These are phyloP conservation scores for Syrista parreyssii DNA, from an alignment of 2,888 invertebrate genomes.

Conservation along the genomic window DNA sequence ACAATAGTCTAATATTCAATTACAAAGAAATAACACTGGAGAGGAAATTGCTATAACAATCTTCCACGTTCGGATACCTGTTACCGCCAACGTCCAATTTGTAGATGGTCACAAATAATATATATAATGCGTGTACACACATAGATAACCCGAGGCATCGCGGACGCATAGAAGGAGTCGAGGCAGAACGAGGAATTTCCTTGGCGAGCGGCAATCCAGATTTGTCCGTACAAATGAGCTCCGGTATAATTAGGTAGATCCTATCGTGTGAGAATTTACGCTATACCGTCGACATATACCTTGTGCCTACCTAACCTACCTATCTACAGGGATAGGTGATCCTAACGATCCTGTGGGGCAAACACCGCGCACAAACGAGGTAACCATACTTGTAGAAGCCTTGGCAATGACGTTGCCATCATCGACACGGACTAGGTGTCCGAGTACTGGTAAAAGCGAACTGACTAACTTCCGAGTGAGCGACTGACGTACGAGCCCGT, in stretches of 20 bases:
- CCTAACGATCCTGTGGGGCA: conserved; percentile 44
- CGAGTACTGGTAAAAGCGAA: too few species aligned
- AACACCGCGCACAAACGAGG: conserved; percentile 33
- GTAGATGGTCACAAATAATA: too few species aligned
- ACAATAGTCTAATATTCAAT: too few species aligned
- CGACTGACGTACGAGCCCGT: too few species aligned
- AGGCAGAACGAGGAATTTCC: conserved; percentile 49
- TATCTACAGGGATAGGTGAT: conserved; percentile 37
- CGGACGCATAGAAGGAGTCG: conserved; percentile 6
- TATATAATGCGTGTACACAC: too few species aligned
- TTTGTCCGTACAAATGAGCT: conserved; percentile 60
- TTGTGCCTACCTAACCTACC: conserved; percentile 29
- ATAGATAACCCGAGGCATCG: not conserved
- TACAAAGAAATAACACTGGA: too few species aligned
- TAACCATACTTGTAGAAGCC: conserved; percentile 41
- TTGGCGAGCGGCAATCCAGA: conserved; percentile 52
- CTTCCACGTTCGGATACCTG: too few species aligned
- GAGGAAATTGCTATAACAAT: too few species aligned
- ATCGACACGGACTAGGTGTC: not conserved
- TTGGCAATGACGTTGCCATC: conserved; percentile 45
- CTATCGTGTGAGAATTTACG: conserved; percentile 59
- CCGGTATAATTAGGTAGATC: conserved; percentile 58
- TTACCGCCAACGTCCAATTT: too few species aligned
- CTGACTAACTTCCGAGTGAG: too few species aligned
- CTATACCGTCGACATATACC: conserved; percentile 38